Conservation (phyloP, 2,797 vertebrate genomes). For the Geotrypetes seraphini region DNA sequence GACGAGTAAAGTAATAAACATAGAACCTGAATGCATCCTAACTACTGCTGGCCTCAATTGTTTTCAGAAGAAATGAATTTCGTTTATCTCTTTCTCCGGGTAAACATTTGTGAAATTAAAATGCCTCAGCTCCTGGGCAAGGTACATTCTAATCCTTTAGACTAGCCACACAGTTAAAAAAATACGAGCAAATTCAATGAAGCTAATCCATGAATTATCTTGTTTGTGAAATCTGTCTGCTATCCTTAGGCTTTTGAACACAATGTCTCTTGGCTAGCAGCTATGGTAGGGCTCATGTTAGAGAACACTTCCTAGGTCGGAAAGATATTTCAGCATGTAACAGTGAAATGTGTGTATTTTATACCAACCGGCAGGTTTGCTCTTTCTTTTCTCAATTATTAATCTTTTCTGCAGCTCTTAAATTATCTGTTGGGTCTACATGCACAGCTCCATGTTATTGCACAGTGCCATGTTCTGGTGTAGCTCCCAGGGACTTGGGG, state of each 20-base stretch:
- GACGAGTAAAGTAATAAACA: slow-evolving; percentile 37
- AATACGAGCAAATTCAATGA: too few relatives aligned
- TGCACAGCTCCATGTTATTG: too few relatives aligned
- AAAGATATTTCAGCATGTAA: slow-evolving; percentile 26
- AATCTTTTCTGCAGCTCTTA: too few relatives aligned
- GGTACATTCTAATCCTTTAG: too few relatives aligned
- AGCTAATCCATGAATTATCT: slow-evolving; percentile 26
- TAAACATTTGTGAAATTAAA: neutral
- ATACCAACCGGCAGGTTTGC: slow-evolving; percentile 1
- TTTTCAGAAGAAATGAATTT: slow-evolving; percentile 30
- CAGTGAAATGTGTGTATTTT: slow-evolving; percentile 20
- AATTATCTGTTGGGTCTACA: too few relatives aligned
- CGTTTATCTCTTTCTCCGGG: neutral
- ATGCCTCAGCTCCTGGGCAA: neutral
- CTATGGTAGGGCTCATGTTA: slow-evolving; percentile 34
- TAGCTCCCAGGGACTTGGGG: too few relatives aligned
- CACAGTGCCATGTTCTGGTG: too few relatives aligned
- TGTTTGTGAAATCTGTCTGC: slow-evolving; percentile 17
- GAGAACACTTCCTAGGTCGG: slow-evolving; percentile 22
- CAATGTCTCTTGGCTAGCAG: slow-evolving; percentile 21
- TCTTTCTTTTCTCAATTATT: too few relatives aligned
- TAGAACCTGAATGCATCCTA: slow-evolving; percentile 43
- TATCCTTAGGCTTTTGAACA: slow-evolving; percentile 22
- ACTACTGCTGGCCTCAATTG: slow-evolving; percentile 34
- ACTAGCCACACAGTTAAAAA: too few relatives aligned